phyloP scores from a whole-genome alignment of 1,140 invertebrate species.

The Drosophila mauritiana region DNA sequence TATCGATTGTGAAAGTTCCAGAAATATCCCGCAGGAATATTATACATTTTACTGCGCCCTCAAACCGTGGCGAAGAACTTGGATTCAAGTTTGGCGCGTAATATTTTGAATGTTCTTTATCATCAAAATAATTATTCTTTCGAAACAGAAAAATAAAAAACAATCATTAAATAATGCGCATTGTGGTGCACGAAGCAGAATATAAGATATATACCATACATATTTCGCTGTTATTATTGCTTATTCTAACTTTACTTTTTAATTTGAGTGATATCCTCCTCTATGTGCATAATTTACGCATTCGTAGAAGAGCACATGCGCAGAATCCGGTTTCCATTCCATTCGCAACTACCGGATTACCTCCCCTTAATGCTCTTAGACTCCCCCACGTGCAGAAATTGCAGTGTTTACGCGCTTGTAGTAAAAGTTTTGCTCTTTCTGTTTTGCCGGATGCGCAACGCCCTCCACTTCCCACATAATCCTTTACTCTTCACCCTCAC shows the following conservation, averaged over 20 bases:
- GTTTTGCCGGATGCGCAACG: conserved; percentile 53
- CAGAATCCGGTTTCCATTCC: conserved; percentile 12
- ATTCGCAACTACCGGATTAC: conserved; percentile 2
- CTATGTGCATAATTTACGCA: neutral
- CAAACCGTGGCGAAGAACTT: neutral
- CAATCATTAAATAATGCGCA: too few species aligned
- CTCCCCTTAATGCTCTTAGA: neutral
- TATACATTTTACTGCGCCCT: neutral
- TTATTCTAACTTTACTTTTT: too few species aligned
- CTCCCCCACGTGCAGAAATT: conserved; percentile 13
- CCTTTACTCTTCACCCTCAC: neutral
- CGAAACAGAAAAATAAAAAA: too few species aligned
- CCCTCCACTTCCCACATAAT: neutral
- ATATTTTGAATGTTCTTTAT: too few species aligned
- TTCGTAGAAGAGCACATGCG: conserved; percentile 48
- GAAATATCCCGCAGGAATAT: neutral
- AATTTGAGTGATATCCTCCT: neutral
- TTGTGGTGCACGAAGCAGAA: too few species aligned
- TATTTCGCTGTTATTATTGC: too few species aligned
- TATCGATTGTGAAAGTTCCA: neutral
- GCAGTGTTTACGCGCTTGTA: conserved; percentile 66
- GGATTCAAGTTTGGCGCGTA: too few species aligned
- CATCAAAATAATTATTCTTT: too few species aligned
- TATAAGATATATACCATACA: too few species aligned
- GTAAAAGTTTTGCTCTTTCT: conserved; percentile 58